Base-by-base conservation (phyloP, 92 coral and sea anemone species). In the Bergia sp. region DNA sequence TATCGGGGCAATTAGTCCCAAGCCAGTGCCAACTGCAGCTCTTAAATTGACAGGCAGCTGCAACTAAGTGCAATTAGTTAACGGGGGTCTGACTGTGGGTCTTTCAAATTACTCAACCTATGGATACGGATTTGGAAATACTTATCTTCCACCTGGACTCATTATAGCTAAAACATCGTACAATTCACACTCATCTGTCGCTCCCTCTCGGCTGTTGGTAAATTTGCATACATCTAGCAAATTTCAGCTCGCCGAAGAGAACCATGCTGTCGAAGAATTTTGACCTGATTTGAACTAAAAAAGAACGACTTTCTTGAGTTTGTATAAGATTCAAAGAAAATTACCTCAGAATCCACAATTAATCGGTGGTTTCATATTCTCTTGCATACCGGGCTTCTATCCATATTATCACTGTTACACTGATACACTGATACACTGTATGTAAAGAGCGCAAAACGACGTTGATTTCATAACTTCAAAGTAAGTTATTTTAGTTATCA, bases 31-130 rank as follows among this genome's bases (percentile, higher is more conserved):
- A 21, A 3, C 29, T 20, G 65, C 20, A 11, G 20, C 16, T 57
- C 65, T 0, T 57, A 57, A 57, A 72, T 3, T 10, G 20, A 38
- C 18, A 73, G 42, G 38, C 77, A 73, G 42, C 69, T 61, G 69
- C 69, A 61, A 61, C 29, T 61, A 6, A 61, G 29, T 61, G n/a
- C 69, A 61, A 61, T 61, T 61, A 61, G 69, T 61, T 21, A 21
- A 61, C 5, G 20, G 69, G 2, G 29, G 69, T 61, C 69, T 61
- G 29, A 5, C 96, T 94, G 89, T 21, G 18, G 55, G 67, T 73
- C 42, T 37, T 73, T 36, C 43, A 73, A 73, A 36, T 73, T 38
- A 73, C 42, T 73, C 77, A 43, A 73, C 77, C 77, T 73, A 38
- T 73, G 41, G 77, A 29, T 10, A 6, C 43, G n/a, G 77, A 73